These are phyloP conservation scores for Brenthis daphne DNA, from an alignment of 2,888 invertebrate genomes.

Conservation along the genomic window DNA sequence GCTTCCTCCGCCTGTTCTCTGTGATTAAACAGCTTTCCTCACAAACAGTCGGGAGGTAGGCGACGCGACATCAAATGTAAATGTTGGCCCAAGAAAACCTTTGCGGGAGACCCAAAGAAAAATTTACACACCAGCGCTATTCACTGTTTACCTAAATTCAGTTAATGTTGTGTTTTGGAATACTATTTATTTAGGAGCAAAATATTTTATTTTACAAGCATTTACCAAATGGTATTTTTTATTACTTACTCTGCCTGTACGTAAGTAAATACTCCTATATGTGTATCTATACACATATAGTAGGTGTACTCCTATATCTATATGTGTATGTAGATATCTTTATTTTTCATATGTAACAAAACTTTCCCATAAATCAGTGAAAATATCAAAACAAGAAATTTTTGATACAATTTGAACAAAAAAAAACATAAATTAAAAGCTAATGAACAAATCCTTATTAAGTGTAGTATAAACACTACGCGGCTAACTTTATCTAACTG, in stretches of 20 bases:
- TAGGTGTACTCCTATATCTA: too few species aligned
- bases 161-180: conserved; percentile 21
- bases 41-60: conserved; percentile 59
- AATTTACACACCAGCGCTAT: conserved; percentile 58
- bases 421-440: not conserved
- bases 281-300: too few species aligned
- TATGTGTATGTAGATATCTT: too few species aligned
- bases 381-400: too few species aligned
- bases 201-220: conserved; percentile 23
- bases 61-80: conserved; percentile 65
- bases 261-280: too few species aligned
- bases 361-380: too few species aligned
- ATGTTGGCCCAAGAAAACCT: conserved; percentile 69
- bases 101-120: conserved; percentile 64
- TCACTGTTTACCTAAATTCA: conserved; percentile 35
- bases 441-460: not conserved
- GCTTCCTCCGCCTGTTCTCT: conserved; percentile 65
- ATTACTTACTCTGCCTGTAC: too few species aligned
- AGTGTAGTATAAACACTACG: conserved; percentile 23
- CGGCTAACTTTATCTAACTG: conserved; percentile 50
- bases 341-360: too few species aligned
- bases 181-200: conserved; percentile 21
- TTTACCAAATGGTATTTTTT: not conserved
- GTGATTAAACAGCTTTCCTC: conserved; percentile 75
- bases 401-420: not conserved